Conservation (phyloP, 2,113 vertebrate genomes). For the Phasianus colchicus region DNA sequence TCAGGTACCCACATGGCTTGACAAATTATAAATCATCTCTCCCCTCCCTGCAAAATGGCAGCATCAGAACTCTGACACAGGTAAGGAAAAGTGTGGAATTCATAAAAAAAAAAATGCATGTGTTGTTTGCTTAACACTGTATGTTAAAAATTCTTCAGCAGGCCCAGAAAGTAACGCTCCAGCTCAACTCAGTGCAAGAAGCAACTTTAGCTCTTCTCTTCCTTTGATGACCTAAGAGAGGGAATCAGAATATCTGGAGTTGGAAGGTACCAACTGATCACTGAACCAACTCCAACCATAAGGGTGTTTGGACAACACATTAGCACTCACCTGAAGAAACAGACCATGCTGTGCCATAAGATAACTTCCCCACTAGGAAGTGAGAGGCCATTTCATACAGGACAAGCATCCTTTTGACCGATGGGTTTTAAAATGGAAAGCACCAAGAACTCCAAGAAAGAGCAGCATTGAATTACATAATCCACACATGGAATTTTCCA, state of each 20-base stretch:
- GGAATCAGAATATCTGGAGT: neutral
- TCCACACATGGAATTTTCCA: neutral
- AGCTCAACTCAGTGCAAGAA: neutral
- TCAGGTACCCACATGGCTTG: neutral
- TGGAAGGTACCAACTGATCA: too few relatives aligned
- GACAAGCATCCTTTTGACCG: neutral
- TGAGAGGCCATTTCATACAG: neutral
- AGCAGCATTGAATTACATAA: neutral
- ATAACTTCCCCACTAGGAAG: rapidly evolving
- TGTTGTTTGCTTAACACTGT: neutral
- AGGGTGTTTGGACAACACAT: neutral
- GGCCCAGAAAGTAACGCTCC: neutral
- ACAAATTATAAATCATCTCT: neutral
- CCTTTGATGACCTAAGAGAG: neutral
- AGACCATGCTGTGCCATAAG: neutral
- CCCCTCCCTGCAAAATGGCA: neutral
- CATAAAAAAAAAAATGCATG: neutral
- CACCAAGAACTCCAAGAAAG: neutral
- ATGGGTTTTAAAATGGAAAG: neutral
- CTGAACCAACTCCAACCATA: neutral
- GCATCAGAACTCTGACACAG: neutral
- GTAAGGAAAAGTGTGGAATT: neutral
- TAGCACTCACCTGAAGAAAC: neutral
- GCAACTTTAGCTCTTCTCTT: neutral
- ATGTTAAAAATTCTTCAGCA: neutral